A percentile compares a stretch with the other conserved stretches of the same genome.
phyloP scores from a whole-genome alignment of 64 coral and sea anemone species.

The Actinia tenebrosa region DNA sequence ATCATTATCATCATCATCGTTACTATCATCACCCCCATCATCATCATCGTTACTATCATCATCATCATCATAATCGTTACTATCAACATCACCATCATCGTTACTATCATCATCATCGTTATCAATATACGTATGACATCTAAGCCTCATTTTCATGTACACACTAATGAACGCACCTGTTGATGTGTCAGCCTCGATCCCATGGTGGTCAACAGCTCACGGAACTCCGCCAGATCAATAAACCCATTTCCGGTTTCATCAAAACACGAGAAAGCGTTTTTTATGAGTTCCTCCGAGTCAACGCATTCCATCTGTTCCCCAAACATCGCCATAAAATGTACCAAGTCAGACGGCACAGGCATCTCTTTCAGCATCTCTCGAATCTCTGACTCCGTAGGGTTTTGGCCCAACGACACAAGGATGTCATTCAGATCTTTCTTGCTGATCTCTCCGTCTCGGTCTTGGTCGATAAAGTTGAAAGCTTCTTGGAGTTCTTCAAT shows the following conservation, averaged over 20 bases:
- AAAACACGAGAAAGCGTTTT: conserved; percentile 63
- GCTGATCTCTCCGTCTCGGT: conserved; percentile 54
- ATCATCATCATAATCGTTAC: no score
- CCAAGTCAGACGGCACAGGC: conserved; percentile 28
- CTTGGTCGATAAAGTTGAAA: conserved; percentile 66
- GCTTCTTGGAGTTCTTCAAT: conserved; percentile 16
- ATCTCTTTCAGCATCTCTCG: conserved; percentile 61
- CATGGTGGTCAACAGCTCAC: conserved; percentile 50
- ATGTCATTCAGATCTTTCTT: conserved; percentile 37
- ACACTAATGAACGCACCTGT: conserved; percentile 31
- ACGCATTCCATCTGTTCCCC: conserved; percentile 39
- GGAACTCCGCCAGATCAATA: conserved; percentile 47
- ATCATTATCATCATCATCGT: no score
- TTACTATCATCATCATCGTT: no score
- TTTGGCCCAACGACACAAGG: conserved; percentile 55
- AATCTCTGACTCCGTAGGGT: conserved; percentile 45
- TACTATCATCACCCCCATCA: no score
- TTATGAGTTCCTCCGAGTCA: conserved; percentile 53
- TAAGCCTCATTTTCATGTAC: background rate
- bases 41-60: no score
- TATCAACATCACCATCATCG: no score
- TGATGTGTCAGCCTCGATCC: conserved; percentile 52
- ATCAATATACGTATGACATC: background rate
- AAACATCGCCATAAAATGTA: conserved; percentile 52
- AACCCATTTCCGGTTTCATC: conserved; percentile 57